Base-by-base conservation (phyloP, 2,888 invertebrate genomes). In the Cosmopolites sordidus region DNA sequence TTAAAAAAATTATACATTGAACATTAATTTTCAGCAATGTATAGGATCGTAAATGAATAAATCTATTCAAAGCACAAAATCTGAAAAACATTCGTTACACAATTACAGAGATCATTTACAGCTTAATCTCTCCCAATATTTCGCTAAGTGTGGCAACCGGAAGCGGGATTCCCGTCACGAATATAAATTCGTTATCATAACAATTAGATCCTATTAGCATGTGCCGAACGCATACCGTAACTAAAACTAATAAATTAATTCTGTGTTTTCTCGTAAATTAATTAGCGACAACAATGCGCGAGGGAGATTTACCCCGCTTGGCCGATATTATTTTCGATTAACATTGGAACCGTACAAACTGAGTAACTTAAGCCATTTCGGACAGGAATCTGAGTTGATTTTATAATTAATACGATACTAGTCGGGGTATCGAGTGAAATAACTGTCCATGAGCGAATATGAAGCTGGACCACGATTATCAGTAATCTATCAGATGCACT, bases 171-270 rank as follows among this genome's bases (percentile, higher is more conserved):
- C n/a, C n/a, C n/a, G n/a, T 5, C 12, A 45, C 17, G n/a, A 47
- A 48, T 39, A 48, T 48, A 48, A 40, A 48, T 48, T 48, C 39
- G 29, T 27, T 45, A 37, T 1, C 30, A 18, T 18, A 45, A 47
- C 47, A 47, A 47, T 52, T 47, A 38, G 27, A 29, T 22, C 18
- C 40, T 43, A 47, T 53, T 53, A 48, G 44, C 48, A 48, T 53
- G 52, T 47, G 47, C 39, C 42, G 37, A 48, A 39, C 45, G 33
- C 16, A 46, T 44, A 16, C 43, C 18, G 18, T n/a, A 42, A 49
- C 45, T 54, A 44, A 41, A 49, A 49, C 45, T 54, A 49, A 54
- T 54, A 45, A 54, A 54, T 54, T 54, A 54, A 54, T 54, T 6
- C 27, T 27, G 27, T 27, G 27, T 27, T 55, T n/a, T 50, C 42